Evolutionary conservation across 2,113 vertebrate genomes (phyloP).

Genomic region (Fregata magnificens): DNA sequence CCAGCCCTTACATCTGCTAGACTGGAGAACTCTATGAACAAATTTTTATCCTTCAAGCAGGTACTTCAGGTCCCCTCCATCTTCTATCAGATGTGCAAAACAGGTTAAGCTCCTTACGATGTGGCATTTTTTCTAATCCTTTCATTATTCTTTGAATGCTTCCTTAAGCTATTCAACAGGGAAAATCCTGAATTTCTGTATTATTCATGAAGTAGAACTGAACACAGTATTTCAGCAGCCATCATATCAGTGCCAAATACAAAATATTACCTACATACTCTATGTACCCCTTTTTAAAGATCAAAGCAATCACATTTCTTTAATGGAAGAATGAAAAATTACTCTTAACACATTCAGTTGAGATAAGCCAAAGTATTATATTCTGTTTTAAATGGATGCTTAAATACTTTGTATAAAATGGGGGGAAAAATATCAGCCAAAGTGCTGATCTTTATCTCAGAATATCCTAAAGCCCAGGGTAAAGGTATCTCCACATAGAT

Average conservation of each 20-base stretch:
- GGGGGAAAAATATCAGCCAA: not conserved
- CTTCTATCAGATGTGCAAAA: not conserved
- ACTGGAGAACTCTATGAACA: not conserved
- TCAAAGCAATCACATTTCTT: slow-evolving; percentile 31
- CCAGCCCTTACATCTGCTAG: not conserved
- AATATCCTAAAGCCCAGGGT: not conserved
- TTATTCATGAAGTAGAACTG: slow-evolving; percentile 28
- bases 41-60: not conserved
- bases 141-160: not conserved
- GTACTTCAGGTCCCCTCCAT: not conserved
- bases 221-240: not conserved
- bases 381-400: not conserved
- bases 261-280: slow-evolving; percentile 10
- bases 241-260: slow-evolving; percentile 6
- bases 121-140: not conserved
- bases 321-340: slow-evolving; percentile 12
- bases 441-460: not conserved
- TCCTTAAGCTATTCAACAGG: not conserved
- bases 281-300: not conserved
- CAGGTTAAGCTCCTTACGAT: not conserved
- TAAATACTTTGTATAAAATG: not conserved
- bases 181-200: slow-evolving; percentile 9
- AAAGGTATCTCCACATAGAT: not conserved
- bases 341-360: not conserved
- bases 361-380: not conserved